Evolutionary conservation across 1,140 invertebrate genomes (phyloP).

Genomic region (Potamilus streckersoni): DNA sequence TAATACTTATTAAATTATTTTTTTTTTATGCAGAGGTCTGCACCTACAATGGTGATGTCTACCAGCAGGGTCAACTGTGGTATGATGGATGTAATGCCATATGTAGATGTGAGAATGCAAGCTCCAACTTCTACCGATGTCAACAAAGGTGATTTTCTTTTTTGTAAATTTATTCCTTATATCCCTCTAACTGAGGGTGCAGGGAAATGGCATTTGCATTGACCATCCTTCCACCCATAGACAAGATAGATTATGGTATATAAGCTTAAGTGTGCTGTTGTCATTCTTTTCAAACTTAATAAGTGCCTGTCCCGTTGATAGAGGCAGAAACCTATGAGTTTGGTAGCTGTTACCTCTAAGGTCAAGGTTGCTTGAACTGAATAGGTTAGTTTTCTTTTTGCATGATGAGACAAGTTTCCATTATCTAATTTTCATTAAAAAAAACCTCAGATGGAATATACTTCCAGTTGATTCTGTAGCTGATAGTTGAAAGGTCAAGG

Average conservation of each 20-base stretch:
- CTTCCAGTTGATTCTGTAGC: no score
- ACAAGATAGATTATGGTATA: no score
- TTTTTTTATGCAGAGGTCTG: conserved; percentile 23
- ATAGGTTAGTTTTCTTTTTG: no score
- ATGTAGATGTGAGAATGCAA: conserved; percentile 41
- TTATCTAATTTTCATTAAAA: no score
- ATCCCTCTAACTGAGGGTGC: background rate
- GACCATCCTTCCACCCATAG: no score
- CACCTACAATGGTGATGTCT: conserved; percentile 38
- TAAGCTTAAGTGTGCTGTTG: no score
- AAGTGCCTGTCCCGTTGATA: no score
- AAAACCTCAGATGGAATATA: no score
- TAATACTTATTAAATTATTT: background rate
- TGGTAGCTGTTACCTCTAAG: background rate
- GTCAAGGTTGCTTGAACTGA: no score
- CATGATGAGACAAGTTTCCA: no score
- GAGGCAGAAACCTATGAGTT: background rate
- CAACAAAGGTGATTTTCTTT: conserved; percentile 27
- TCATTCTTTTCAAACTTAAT: no score
- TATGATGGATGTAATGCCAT: conserved; percentile 42
- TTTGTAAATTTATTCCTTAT: background rate
- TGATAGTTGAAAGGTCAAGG: no score
- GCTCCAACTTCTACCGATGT: conserved; percentile 39
- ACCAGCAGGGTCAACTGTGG: conserved; percentile 44
- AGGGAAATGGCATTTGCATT: background rate